A percentile compares a stretch with the other conserved stretches of the same genome.
phyloP scores from a whole-genome alignment of 2,888 invertebrate genomes.

The Galerucella nymphaeae region DNA sequence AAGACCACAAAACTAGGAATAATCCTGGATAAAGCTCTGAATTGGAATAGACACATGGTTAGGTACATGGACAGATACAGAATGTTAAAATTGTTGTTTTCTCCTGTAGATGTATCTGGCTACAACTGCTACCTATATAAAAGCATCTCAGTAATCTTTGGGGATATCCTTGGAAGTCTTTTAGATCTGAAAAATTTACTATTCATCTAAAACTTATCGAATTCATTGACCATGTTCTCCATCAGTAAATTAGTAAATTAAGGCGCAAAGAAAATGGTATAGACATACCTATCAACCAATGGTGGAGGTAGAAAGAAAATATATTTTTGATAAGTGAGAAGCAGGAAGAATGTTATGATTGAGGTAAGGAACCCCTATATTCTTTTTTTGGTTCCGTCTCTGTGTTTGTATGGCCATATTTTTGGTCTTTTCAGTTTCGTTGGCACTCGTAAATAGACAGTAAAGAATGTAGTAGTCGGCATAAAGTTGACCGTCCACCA shows the following conservation, averaged over 20 bases:
- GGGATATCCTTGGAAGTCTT: too few relatives aligned
- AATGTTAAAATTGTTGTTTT: too few relatives aligned
- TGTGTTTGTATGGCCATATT: constrained; percentile 23
- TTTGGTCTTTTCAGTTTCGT: constrained; percentile 23
- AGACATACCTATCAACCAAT: background rate
- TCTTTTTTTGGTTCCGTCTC: constrained; percentile 11
- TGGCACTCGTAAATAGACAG: constrained; percentile 39
- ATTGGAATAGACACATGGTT: too few relatives aligned
- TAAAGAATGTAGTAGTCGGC: constrained; percentile 40
- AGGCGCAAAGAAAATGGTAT: constrained; percentile 5
- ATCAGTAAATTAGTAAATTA: constrained; percentile 17
- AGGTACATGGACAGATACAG: too few relatives aligned
- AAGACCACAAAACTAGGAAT: too few relatives aligned
- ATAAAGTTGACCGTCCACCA: constrained; percentile 34
- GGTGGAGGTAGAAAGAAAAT: background rate
- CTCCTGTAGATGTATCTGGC: too few relatives aligned
- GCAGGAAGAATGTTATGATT: too few relatives aligned
- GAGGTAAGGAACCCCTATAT: background rate
- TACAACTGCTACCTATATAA: too few relatives aligned
- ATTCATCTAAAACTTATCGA: constrained; percentile 10
- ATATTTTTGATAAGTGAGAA: too few relatives aligned
- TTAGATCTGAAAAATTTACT: background rate
- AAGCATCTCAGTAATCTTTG: too few relatives aligned
- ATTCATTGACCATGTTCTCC: background rate
- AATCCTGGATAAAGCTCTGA: too few relatives aligned